Base-by-base conservation (phyloP, 2,888 invertebrate genomes). In the Monopis laevigella region DNA sequence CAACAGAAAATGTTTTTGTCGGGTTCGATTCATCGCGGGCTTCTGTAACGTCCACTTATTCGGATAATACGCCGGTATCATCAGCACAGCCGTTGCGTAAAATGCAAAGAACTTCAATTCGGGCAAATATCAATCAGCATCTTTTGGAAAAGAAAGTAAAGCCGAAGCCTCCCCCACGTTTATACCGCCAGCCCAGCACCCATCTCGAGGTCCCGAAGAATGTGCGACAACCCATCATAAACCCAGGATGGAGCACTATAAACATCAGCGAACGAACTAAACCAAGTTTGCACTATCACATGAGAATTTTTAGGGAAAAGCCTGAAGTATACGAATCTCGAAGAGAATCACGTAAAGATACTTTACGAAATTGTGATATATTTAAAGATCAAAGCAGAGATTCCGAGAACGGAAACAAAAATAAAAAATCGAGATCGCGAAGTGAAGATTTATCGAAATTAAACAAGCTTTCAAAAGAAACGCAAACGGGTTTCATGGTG, bases 1-100 rank as follows among this genome's bases (percentile, higher is more conserved):
- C 83, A 3, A 84, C 84, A 1, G 84, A 84, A 50, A 84, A 81
- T 50, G 54, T 68, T 35, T 71, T 83, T 1, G 83, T 83, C 21
- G 83, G 83, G 11, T 71, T 80, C 10, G 83, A 84, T 54, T 74
- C 82, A 18, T 71, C 78, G 7, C 68, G 75, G 45, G 81, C 81
- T 4, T 74, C 81, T 34, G 69, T 84, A n/a, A 82, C 77, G 5
- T 70, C 83, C 2, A 80, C 77, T 3, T 77, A 78, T 51, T 61
- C 71, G 26, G 75, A 82, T 11, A 62, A 60, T 41, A 75, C 78
- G 4, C 70, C 77, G 2, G 62, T 83, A 18, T 59, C 72, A n/a
- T 66, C 80, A 8, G 57, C 82, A 42, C 65, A 80, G 58, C 51
- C 35, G 2, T 7, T 18, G 12, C 54, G 36, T 55, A 54, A 42